phyloP scores from a whole-genome alignment of 2,888 invertebrate genomes.

The Drosophila algonquin region DNA sequence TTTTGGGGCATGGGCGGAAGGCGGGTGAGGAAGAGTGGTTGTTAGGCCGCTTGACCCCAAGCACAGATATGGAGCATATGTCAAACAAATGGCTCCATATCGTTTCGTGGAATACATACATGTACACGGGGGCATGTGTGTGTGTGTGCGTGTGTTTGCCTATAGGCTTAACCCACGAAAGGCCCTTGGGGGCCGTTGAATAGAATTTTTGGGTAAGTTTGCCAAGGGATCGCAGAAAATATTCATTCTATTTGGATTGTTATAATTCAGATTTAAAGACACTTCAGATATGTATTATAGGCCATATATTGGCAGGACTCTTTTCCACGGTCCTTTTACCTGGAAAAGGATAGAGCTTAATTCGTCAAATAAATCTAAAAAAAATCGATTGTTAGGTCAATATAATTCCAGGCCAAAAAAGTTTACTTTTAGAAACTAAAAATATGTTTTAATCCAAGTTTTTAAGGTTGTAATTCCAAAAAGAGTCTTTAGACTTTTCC shows the following conservation, averaged over 20 bases:
- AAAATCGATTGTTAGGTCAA: neutral
- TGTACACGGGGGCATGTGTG: neutral
- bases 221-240: neutral
- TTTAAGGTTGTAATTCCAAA: neutral
- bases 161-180: neutral
- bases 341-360: neutral
- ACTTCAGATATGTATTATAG: neutral
- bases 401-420: too few species aligned
- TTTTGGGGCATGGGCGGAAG: neutral
- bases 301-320: neutral
- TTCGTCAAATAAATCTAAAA: neutral
- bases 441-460: neutral
- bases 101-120: conserved; percentile 22
- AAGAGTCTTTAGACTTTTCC: too few species aligned
- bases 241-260: neutral
- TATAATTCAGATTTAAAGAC: neutral
- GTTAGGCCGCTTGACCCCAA: conserved; percentile 24
- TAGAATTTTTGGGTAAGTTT: neutral
- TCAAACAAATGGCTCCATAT: conserved; percentile 48
- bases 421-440: neutral
- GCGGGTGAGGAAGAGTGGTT: neutral
- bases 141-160: neutral
- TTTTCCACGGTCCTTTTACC: too few species aligned
- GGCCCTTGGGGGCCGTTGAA: neutral
- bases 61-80: conserved; percentile 51